Evolutionary conservation across 2,888 invertebrate species (phyloP), one percentile per base, ranked within the genome.

Genomic region (Apodemia duryi): DNA sequence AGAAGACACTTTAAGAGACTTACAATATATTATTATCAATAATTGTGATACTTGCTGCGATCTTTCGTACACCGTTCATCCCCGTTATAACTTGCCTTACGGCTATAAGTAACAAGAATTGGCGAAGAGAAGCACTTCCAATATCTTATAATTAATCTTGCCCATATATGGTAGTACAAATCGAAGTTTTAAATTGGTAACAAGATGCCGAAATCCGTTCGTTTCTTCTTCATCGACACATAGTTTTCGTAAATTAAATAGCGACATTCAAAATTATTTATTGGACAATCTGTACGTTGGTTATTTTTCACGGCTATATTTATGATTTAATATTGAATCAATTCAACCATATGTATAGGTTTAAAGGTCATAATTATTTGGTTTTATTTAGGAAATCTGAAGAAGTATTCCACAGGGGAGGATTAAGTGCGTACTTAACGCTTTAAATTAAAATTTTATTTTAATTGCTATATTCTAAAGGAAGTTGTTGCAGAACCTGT

Each of bases 61-160:
- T 57, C 57, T 49, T 49, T 57, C 32, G 6, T 57, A 6, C 29
- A 57, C 32, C 32, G 52, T 28, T 32, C 29, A 57, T 29, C 32
- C n/a, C 78, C 73, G 73, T 73, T 66, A 72, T 72, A 71, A 68
- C 72, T 69, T 69, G 65, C 69, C 71, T 71, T 64, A 70, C 63
- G 63, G 69, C 63, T 65, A 63, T 67, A 61, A 13, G 10, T 57
- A 49, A 49, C 46, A n/a, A 63, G 66, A 43, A 63, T 61, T 61
- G 60, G 65, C 77, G 79, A 79, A 77, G 80, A 79, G 79, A 81
- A 77, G 77, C 76, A 71, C 72, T 69, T 70, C 74, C 54, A 32
- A 79, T 83, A 85, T 85, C 82, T 67, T 69, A 76, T 80, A 79
- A 87, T 88, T 87, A 86, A 86, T 86, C 85, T 81, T 73, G 68